phyloP scores from a whole-genome alignment of 2,888 invertebrate species.

The Hydroisotoma schaefferi region DNA sequence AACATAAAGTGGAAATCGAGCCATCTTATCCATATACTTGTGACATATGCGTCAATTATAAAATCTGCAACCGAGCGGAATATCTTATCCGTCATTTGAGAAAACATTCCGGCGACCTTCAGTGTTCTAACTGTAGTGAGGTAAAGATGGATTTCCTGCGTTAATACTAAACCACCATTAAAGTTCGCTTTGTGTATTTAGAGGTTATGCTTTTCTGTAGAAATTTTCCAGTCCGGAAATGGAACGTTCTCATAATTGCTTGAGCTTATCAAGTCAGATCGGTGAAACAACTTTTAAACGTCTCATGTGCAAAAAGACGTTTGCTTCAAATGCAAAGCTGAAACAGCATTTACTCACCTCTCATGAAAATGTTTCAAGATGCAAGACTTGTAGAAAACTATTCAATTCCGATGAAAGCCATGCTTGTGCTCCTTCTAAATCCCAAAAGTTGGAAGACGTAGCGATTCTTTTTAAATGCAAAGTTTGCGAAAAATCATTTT shows the following conservation, averaged over 20 bases:
- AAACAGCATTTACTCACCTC: constrained; percentile 12
- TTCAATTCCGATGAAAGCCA: constrained; percentile 11
- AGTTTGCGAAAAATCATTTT: constrained; percentile 48
- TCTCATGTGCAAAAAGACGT: constrained; percentile 12
- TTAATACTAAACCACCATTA: too few relatives aligned
- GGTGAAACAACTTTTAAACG: too few relatives aligned
- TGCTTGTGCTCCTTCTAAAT: constrained; percentile 7
- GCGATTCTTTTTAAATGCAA: constrained; percentile 47
- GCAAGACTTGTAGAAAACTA: constrained; percentile 14
- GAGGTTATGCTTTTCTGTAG: too few relatives aligned
- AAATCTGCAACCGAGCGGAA: constrained; percentile 52
- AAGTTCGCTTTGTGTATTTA: too few relatives aligned
- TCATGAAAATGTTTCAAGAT: constrained; percentile 19
- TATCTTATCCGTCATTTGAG: constrained; percentile 57
- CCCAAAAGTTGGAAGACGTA: background rate
- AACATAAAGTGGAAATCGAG: background rate
- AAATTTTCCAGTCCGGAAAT: too few relatives aligned
- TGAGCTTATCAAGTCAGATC: too few relatives aligned
- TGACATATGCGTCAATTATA: constrained; percentile 51
- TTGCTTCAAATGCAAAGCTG: constrained; percentile 9
- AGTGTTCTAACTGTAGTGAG: constrained; percentile 53
- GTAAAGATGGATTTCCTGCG: too few relatives aligned
- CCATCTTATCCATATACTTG: constrained; percentile 48
- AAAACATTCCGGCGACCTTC: constrained; percentile 51
- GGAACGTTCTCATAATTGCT: too few relatives aligned